Conservation (phyloP, 2,113 vertebrate species). For the Pseudopipra pipra region DNA sequence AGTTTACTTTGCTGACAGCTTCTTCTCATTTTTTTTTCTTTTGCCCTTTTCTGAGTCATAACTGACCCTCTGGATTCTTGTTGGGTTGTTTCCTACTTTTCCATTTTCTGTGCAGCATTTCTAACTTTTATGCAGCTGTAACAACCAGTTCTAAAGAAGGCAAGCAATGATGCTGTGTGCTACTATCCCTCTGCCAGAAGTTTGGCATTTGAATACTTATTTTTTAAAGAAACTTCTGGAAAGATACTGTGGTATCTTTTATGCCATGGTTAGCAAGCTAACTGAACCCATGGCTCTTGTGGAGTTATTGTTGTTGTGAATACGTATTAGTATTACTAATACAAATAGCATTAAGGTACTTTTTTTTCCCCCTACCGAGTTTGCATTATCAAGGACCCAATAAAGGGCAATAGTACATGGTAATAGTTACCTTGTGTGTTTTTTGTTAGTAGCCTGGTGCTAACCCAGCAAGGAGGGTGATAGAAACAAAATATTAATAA, state of each 20-base stretch:
- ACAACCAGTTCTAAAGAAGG: background rate
- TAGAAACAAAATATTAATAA: background rate
- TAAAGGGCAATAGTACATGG: background rate
- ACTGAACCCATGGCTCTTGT: background rate
- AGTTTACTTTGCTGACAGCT: constrained; percentile 33
- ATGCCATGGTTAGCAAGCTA: background rate
- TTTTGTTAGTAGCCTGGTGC: background rate
- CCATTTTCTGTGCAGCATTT: background rate
- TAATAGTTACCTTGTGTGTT: background rate
- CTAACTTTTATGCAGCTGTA: background rate
- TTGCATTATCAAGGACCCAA: background rate
- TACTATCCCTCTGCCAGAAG: background rate
- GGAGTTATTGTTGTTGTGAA: background rate
- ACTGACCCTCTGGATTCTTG: constrained; percentile 39
- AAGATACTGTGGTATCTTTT: background rate
- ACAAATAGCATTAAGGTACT: background rate
- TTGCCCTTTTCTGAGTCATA: constrained; percentile 54
- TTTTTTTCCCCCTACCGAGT: accelerated
- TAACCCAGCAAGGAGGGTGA: background rate
- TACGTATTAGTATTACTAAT: background rate
- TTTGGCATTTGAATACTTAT: background rate
- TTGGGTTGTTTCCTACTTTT: constrained; percentile 6
- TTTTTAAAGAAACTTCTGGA: background rate
- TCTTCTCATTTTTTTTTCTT: constrained; percentile 23
- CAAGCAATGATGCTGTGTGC: background rate